A percentile compares a stretch with the other conserved stretches of the same genome.
phyloP scores from a whole-genome alignment of 2,797 vertebrate genomes.

The Anguilla anguilla region DNA sequence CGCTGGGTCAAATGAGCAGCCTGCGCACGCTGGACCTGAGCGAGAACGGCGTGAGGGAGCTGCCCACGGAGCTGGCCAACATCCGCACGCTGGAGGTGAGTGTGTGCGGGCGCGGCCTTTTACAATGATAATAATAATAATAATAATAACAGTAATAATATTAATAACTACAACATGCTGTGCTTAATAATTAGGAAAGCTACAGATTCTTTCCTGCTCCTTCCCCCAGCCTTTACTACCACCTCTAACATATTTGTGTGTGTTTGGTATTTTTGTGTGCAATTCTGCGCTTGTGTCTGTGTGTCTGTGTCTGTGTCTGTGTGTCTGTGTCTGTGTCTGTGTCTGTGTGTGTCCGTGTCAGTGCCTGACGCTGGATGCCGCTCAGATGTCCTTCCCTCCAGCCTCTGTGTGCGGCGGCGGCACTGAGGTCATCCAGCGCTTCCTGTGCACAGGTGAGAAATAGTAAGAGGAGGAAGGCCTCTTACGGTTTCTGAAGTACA shows the following conservation, averaged over 20 bases:
- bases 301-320: background rate
- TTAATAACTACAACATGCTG: background rate
- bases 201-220: background rate
- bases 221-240: background rate
- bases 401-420: constrained; percentile 77
- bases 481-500: too few relatives aligned
- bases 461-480: too few relatives aligned
- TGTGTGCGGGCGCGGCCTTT: background rate
- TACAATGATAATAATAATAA: too few relatives aligned
- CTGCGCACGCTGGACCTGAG: constrained; percentile 83
- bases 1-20: constrained; percentile 74
- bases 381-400: constrained; percentile 81
- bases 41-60: constrained; percentile 75
- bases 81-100: constrained; percentile 83
- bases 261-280: background rate
- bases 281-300: background rate
- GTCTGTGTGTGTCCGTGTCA: constrained; percentile 65
- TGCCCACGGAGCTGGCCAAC: constrained; percentile 78
- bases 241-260: background rate
- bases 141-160: too few relatives aligned
- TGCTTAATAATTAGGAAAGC: background rate
- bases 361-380: constrained; percentile 81
- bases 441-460: constrained; percentile 82
- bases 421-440: constrained; percentile 84
- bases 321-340: background rate